Evolutionary conservation across 2,113 vertebrate species (phyloP), one percentile per base, ranked within the genome.

Genomic region (Pipa parva): DNA sequence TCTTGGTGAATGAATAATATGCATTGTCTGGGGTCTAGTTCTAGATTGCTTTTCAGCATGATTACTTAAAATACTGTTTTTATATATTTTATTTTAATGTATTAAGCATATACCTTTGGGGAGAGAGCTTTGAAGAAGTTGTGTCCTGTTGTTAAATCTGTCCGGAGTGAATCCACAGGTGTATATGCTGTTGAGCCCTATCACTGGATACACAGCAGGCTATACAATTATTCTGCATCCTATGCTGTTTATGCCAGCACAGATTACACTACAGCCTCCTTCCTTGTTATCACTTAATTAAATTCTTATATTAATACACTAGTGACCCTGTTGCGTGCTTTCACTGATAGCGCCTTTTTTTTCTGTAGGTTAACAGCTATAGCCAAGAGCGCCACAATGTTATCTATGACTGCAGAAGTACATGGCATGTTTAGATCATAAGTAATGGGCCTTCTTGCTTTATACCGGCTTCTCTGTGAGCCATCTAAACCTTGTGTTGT

Each of bases 231-330:
- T 60, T 52, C 56, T 60, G n/a, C 18, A 42, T 29, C 42, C 65
- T 13, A 42, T 27, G 46, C 48, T 68, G 42, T 24, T 59, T 51
- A 51, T 31, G 59, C 65, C 65, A 51, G 65, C 65, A 51, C 39
- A 20, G 56, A 60, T 60, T 68, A 59, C 8, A 25, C 65, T 68
- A 26, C 56, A 59, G 15, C 37, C 55, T 22, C 64, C 42, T 28
- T 60, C 21, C 50, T 51, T 50, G 55, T 68, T 68, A 68, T 68
- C 65, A 68, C 65, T 60, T 68, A 68, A 68, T 68, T 68, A 68
- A 68, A 68, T 68, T 56, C 64, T 59, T 46, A 59, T 51, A 68
- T 59, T 59, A 67, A 59, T 68, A 59, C 65, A 51, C 65, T 39
- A 68, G 65, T 59, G 65, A 51, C 46, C 42, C 55, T 36, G 56